Evolutionary conservation across 1,140 invertebrate species (phyloP), one percentile per base, ranked within the genome.

Genomic region (Lasioglossum baleicum): DNA sequence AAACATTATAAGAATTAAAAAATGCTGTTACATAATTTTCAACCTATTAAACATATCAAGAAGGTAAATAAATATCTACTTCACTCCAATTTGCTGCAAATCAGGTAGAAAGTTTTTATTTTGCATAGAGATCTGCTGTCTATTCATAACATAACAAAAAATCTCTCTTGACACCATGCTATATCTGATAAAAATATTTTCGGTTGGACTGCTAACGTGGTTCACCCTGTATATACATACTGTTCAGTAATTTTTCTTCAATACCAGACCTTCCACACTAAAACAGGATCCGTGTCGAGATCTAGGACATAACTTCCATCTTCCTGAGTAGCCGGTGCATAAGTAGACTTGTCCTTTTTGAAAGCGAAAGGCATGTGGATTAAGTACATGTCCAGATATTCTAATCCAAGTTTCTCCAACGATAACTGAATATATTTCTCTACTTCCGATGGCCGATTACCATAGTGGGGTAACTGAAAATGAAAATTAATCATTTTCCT

Each of bases 331-430:
- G 94, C 90, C 86, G 95, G 87, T 86, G 92, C 81, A 82, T 93
- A 85, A 76, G 91, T 70, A 87, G 88, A 89, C 35, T 95, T 85
- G 83, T 95, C 94, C 81, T 93, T 90, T 7, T 91, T 72, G 75
- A 96, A 95, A 3, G 94, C 94, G 89, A 97, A 96, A 0, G 98
- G 97, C 42, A 95, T 95, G 83, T 98, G 97, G 71, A 98, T 94
- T 13, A 98, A 92, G 90, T 97, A 98, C 75, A 98, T 93, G 88
- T 98, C 97, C 5, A 98, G 90, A 88, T 98, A 98, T 74, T 96
- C 95, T 71, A 97, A 88, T 82, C 96, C 94, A n/a, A 98, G 91
- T 58, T 94, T 95, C 67, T 95, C 91, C 42, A 98, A 90, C 0
- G 97, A 98, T 70, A 95, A 91, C 56, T 95, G 95, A 26, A 98